phyloP scores from a whole-genome alignment of 2,113 vertebrate genomes.

The Megatriorchis doriae region DNA sequence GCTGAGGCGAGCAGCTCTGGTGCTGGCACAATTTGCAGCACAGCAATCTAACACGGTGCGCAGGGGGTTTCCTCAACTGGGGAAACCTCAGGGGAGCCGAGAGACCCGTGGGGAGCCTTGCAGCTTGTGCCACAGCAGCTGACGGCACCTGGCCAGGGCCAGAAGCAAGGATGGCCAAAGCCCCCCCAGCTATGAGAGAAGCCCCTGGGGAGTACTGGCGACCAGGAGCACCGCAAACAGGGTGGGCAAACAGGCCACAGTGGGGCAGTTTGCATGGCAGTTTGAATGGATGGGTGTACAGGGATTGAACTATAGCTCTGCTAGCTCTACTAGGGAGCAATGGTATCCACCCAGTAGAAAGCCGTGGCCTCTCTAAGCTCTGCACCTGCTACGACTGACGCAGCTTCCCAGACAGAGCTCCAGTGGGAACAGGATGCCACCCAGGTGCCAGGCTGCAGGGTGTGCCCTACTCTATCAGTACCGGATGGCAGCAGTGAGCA shows the following conservation, averaged over 20 bases:
- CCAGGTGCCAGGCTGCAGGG: not conserved
- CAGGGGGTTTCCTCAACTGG: not conserved
- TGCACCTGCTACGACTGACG: fast-evolving
- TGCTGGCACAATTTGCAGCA: fast-evolving
- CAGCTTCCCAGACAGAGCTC: not conserved
- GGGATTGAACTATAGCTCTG: not conserved
- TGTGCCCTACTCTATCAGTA: not conserved
- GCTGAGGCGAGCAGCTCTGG: not conserved
- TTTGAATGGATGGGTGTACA: not conserved
- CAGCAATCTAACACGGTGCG: fast-evolving
- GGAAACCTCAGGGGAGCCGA: not conserved
- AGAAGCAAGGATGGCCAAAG: not conserved
- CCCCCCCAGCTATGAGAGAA: not conserved
- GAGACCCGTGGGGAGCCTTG: not conserved
- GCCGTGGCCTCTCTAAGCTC: not conserved
- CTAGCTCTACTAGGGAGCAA: not conserved
- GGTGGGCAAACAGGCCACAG: not conserved
- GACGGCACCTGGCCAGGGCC: fast-evolving
- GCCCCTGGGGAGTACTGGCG: fast-evolving
- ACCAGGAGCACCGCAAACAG: fast-evolving
- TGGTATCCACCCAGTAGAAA: not conserved
- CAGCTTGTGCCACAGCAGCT: not conserved
- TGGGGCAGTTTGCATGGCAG: not conserved
- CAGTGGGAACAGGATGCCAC: not conserved
- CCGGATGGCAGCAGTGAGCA: not conserved